phyloP scores from a whole-genome alignment of 1,140 invertebrate genomes.

The Leptestheria dahalacensis region DNA sequence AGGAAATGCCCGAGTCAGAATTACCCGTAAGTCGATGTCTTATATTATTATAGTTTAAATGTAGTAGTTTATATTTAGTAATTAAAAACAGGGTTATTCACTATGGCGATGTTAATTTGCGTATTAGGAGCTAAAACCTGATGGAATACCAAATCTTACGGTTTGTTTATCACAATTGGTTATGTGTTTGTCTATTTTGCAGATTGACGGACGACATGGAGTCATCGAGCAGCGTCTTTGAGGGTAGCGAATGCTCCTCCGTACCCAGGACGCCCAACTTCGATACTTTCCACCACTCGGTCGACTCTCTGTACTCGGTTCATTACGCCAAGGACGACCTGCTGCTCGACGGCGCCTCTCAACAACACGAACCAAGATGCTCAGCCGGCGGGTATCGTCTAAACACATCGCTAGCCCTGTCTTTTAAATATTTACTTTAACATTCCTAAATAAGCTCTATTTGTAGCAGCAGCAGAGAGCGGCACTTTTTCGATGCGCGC shows the following conservation, averaged over 20 bases:
- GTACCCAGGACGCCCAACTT: conserved; percentile 16
- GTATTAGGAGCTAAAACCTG: no score
- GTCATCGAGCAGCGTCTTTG: conserved; percentile 26
- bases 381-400: no score
- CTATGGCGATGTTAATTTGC: no score
- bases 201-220: conserved; percentile 18
- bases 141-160: no score
- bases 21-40: neutral
- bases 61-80: no score
- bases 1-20: conserved; percentile 24
- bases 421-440: no score
- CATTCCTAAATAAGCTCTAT: no score
- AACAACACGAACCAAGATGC: no score
- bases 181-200: neutral
- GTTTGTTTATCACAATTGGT: no score
- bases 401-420: no score
- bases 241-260: conserved; percentile 26
- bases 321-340: conserved; percentile 37
- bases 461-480: neutral
- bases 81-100: no score
- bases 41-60: neutral
- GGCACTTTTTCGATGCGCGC: conserved; percentile 15
- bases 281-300: neutral
- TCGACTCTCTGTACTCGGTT: neutral
- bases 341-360: conserved; percentile 39